These are phyloP conservation scores for Planiliza haematocheilus DNA, from an alignment of 2,113 vertebrate genomes.

Conservation along the genomic window DNA sequence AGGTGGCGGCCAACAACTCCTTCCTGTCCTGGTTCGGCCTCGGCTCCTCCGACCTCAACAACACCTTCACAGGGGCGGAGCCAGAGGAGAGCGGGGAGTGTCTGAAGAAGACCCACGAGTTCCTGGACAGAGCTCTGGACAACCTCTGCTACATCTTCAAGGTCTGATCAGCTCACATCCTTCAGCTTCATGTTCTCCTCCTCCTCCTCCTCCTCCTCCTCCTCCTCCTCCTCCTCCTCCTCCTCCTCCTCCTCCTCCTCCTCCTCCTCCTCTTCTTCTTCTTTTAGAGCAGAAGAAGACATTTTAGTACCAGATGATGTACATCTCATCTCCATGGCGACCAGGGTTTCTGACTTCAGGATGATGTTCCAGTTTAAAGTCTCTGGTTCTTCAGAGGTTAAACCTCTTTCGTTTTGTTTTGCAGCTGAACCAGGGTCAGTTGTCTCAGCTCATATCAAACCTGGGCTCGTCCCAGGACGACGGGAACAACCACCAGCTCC, in stretches of 20 bases:
- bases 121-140: constrained; percentile 93
- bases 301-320: too few relatives aligned
- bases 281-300: too few relatives aligned
- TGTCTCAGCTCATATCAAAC: constrained; percentile 87
- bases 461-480: constrained; percentile 82
- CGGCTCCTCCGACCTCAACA: constrained; percentile 76
- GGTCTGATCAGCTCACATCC: too few relatives aligned
- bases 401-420: neutral
- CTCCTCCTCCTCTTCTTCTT: too few relatives aligned
- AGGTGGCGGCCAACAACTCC: constrained; percentile 80
- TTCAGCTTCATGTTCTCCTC: too few relatives aligned
- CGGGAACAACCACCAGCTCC: constrained; percentile 77
- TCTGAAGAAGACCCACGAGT: constrained; percentile 94
- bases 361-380: too few relatives aligned
- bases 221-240: too few relatives aligned
- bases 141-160: constrained; percentile 93
- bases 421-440: constrained; percentile 92
- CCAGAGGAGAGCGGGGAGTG: constrained; percentile 90
- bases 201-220: too few relatives aligned
- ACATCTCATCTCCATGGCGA: too few relatives aligned
- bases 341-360: too few relatives aligned
- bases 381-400: too few relatives aligned
- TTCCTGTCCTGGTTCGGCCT: constrained; percentile 91
- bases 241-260: too few relatives aligned
- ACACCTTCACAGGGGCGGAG: constrained; percentile 85